Evolutionary conservation across 2,797 vertebrate species (phyloP).

Genomic region (Florisuga fusca): DNA sequence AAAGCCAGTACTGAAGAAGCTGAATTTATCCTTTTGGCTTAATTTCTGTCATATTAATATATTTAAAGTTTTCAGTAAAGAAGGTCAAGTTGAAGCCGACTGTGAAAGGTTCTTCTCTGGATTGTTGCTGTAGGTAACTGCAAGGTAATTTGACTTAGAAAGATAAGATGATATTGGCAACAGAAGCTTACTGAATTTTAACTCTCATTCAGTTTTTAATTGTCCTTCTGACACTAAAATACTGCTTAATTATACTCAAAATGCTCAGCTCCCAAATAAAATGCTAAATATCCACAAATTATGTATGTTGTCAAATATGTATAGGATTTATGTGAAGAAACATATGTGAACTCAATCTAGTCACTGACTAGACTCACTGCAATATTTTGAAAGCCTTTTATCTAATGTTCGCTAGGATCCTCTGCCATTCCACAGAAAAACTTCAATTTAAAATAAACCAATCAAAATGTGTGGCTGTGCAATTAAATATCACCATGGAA

Average conservation of each 20-base stretch:
- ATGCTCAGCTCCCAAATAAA: neutral
- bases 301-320: neutral
- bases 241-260: constrained; percentile 15
- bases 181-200: constrained; percentile 19
- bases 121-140: neutral
- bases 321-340: constrained; percentile 5
- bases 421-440: neutral
- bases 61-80: neutral
- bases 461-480: neutral
- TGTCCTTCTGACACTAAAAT: neutral
- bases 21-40: neutral
- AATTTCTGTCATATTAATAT: neutral
- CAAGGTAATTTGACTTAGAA: constrained; percentile 20
- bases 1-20: neutral
- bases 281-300: neutral
- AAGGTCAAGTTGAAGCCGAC: neutral
- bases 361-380: constrained; percentile 26
- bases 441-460: constrained; percentile 67
- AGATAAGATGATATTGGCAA: neutral
- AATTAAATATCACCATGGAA: constrained; percentile 64
- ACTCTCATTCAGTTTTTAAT: constrained; percentile 31
- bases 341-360: neutral
- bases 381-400: constrained; percentile 40
- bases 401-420: neutral
- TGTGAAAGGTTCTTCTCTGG: neutral